Conservation (phyloP, 2,888 invertebrate species). For the Gymnosoma rotundatum region DNA sequence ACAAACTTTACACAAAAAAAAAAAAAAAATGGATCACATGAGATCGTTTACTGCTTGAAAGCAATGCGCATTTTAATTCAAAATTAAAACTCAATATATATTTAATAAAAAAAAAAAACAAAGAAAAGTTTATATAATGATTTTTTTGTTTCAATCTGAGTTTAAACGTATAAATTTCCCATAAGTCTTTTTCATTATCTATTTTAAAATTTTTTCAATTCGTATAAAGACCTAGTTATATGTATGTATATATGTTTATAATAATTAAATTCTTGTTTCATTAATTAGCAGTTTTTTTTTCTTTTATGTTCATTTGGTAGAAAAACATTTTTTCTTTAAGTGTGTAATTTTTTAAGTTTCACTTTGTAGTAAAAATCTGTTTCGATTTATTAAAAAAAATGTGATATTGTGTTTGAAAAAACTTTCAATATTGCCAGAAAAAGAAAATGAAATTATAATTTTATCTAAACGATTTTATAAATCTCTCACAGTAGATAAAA, state of each 20-base stretch:
- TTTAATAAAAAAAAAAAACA: too few species aligned
- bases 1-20: conserved; percentile 35
- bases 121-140: background rate
- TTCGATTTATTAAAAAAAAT: conserved; percentile 13
- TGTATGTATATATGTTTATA: conserved; percentile 15
- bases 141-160: conserved; percentile 47
- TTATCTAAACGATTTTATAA: conserved; percentile 18
- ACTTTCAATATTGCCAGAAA: conserved; percentile 45
- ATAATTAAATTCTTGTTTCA: conserved; percentile 68
- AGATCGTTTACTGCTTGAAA: conserved; percentile 70
- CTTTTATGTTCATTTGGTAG: conserved; percentile 30
- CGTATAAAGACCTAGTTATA: conserved; percentile 48
- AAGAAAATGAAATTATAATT: conserved; percentile 8
- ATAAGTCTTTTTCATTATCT: conserved; percentile 50
- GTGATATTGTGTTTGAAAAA: conserved; percentile 20
- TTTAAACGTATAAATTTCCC: conserved; percentile 68
- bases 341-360: conserved; percentile 3
- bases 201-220: conserved; percentile 13
- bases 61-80: conserved; percentile 48
- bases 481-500: conserved; percentile 30
- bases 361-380: background rate
- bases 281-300: conserved; percentile 48
- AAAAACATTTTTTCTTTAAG: conserved; percentile 27
- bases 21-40: conserved; percentile 68
- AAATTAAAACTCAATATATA: conserved; percentile 38